Evolutionary conservation across 2,113 vertebrate species (phyloP).

Genomic region (Phrynosoma blainvillii): DNA sequence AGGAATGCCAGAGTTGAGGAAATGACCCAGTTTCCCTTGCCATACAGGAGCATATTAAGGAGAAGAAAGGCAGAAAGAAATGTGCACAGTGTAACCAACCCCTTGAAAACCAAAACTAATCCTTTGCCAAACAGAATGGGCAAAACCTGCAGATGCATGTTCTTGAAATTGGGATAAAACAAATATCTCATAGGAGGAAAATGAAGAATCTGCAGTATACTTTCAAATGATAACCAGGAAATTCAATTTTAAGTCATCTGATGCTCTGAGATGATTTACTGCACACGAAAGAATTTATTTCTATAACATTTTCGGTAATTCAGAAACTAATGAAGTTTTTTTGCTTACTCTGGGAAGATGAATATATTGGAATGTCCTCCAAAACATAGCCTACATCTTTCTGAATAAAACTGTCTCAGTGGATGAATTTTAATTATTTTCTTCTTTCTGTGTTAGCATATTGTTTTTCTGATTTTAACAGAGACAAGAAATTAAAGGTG

Average conservation of each 20-base stretch:
- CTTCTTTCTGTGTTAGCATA: slow-evolving; percentile 1
- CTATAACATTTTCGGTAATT: slow-evolving; percentile 17
- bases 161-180: not conserved
- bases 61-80: not conserved
- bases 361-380: slow-evolving; percentile 29
- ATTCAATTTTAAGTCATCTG: slow-evolving; percentile 30
- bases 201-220: not conserved
- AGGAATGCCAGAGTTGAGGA: not conserved
- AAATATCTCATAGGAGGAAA: not conserved
- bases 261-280: slow-evolving; percentile 34
- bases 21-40: not conserved
- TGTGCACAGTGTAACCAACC: not conserved
- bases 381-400: slow-evolving; percentile 22
- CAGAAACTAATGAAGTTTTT: slow-evolving; percentile 28
- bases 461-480: slow-evolving; percentile 12
- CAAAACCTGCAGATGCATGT: not conserved
- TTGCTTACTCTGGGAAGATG: slow-evolving; percentile 14
- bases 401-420: slow-evolving; percentile 5
- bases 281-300: slow-evolving; percentile 35
- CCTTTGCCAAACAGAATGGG: not conserved
- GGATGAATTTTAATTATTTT: slow-evolving; percentile 21
- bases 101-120: not conserved
- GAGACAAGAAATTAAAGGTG: slow-evolving; percentile 15
- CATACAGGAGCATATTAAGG: not conserved
- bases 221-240: slow-evolving; percentile 2